Evolutionary conservation across 1,140 invertebrate genomes (phyloP).

Genomic region (Dendroctonus ponderosae): DNA sequence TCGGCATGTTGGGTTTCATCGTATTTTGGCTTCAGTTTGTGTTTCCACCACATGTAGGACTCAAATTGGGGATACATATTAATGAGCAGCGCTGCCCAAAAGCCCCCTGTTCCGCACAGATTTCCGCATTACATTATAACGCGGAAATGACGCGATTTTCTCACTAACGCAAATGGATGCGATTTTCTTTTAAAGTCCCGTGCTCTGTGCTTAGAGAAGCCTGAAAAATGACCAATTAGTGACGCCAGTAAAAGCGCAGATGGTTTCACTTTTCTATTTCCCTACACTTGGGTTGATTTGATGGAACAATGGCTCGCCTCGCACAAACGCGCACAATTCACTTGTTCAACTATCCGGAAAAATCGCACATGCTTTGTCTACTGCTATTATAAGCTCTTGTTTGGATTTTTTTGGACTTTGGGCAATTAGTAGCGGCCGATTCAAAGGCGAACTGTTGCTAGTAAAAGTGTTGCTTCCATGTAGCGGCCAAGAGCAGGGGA

Average conservation of each 20-base stretch:
- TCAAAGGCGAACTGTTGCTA: slow-evolving; percentile 26
- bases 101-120: background rate
- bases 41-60: slow-evolving; percentile 23
- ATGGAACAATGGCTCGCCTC: no score
- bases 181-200: background rate
- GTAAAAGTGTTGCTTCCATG: slow-evolving; percentile 21
- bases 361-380: no score
- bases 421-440: background rate
- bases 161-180: background rate
- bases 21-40: slow-evolving; percentile 11
- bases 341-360: no score
- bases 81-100: background rate
- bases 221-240: background rate
- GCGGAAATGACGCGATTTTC: background rate
- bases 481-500: slow-evolving; percentile 1
- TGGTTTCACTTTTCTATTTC: no score
- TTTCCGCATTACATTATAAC: slow-evolving; percentile 4
- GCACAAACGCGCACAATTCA: no score
- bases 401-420: no score
- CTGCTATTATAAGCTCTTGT: no score
- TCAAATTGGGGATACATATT: slow-evolving; percentile 12
- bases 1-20: slow-evolving; percentile 16
- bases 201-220: background rate
- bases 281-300: no score
- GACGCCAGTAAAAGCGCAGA: background rate